These are phyloP conservation scores for Enteromius unitaeniatus DNA, from an alignment of 2,797 vertebrate genomes.

Conservation along the genomic window DNA sequence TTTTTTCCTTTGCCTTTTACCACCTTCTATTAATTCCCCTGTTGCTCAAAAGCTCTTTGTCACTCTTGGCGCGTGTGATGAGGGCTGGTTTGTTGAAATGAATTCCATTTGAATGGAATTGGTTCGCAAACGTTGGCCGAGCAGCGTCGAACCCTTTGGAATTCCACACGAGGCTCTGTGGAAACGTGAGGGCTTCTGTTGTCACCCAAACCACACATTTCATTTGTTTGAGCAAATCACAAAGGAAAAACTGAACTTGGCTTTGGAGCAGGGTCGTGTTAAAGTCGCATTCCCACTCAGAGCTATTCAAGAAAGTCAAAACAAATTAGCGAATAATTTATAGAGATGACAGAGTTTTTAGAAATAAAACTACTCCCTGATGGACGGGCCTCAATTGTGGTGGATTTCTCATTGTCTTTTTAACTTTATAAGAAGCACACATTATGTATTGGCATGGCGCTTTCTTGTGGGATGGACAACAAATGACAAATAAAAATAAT, in stretches of 20 bases:
- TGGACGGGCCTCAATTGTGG: constrained; percentile 54
- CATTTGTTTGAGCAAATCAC: constrained; percentile 37
- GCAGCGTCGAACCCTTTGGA: constrained; percentile 16
- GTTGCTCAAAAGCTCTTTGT: constrained; percentile 59
- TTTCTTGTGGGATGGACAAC: neutral
- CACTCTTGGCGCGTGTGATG: constrained; percentile 56
- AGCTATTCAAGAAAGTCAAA: constrained; percentile 61
- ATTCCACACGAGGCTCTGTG: constrained; percentile 12
- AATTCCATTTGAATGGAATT: constrained; percentile 34
- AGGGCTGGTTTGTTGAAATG: constrained; percentile 47
- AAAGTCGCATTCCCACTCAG: constrained; percentile 42
- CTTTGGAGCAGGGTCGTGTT: constrained; percentile 24
- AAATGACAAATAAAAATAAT: neutral
- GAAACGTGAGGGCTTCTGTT: constrained; percentile 46
- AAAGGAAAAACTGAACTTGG: constrained; percentile 16
- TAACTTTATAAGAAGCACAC: constrained; percentile 16
- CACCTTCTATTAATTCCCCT: constrained; percentile 61
- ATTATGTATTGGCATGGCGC: neutral
- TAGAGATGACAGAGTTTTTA: constrained; percentile 58
- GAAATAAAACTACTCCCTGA: constrained; percentile 62
- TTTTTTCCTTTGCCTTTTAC: constrained; percentile 50
- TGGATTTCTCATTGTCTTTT: constrained; percentile 33
- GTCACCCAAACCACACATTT: constrained; percentile 44
- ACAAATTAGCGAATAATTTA: constrained; percentile 63
- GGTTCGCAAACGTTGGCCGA: constrained; percentile 11